Base-by-base conservation (phyloP, 2,113 vertebrate species). In the Lycocorax pyrrhopterus region DNA sequence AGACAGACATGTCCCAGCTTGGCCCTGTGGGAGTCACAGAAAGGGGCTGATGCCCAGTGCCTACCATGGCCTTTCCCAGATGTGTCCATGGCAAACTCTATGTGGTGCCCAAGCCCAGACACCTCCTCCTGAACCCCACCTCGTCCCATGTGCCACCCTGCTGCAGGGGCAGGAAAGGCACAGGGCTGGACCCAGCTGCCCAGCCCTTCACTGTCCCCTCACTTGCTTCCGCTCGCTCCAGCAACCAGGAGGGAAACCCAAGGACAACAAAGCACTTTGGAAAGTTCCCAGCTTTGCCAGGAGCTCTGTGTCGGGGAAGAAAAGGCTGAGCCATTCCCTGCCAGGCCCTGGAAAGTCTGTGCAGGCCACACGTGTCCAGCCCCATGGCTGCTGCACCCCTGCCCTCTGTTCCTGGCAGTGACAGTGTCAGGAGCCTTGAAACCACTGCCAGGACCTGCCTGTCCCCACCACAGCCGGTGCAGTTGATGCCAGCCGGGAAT, bases 381-480 rank as follows among this genome's bases (percentile, higher is more conserved):
- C 56, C 64, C 55, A 80, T 0, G 6, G 55, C 51, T 10, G 6
- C 62, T 10, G 1, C 84, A 69, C 41, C 63, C 25, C 4, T 51
- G 6, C 51, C 47, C 29, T 71, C 74, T 58, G 47, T 37, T 69
- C 25, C 37, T 30, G 52, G 66, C n/a, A 67, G 37, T 51, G 55
- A 44, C 1, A 6, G 46, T 35, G 66, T 37, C 69, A 76, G 69
- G 14, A 75, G 13, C 35, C 69, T 63, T 25, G 1, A 78, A 64
- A 52, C 22, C 4, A 2, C 52, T 67, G 22, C 51, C 0, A 0
- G 41, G 21, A 13, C 55, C 59, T 43, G 23, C 12, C 25, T 53
- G 59, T 55, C 71, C 39, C 49, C 8, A 3, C 4, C 6, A 26
- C 1, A 5, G 51, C 35, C 0, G 0, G 18, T 17, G 49, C 39